Evolutionary conservation across 2,113 vertebrate species (phyloP).

Genomic region (Chlamydotis undulata): DNA sequence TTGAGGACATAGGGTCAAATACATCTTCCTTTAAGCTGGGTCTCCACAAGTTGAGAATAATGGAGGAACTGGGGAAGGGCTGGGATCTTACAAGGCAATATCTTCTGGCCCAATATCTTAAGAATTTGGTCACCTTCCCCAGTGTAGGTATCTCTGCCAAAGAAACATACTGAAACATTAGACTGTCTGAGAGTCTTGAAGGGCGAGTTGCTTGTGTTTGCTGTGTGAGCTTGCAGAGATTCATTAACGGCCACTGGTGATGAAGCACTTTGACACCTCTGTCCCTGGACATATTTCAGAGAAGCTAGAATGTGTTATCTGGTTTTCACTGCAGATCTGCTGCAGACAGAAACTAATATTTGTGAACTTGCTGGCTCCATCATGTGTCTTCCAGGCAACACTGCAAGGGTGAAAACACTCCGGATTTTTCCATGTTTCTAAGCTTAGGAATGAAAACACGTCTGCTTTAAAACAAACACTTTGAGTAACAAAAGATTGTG

Average conservation of each 20-base stretch:
- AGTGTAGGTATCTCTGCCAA: background rate
- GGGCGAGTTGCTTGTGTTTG: background rate
- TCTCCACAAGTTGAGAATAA: background rate
- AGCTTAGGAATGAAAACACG: background rate
- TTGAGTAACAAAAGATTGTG: background rate
- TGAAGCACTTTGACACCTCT: background rate
- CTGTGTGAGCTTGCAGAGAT: background rate
- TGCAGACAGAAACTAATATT: background rate
- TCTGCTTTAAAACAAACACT: background rate
- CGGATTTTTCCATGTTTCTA: background rate
- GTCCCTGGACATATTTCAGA: background rate
- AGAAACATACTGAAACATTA: background rate
- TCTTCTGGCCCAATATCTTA: background rate
- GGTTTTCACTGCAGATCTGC: background rate
- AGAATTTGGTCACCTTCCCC: background rate
- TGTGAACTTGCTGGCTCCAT: conserved; percentile 62
- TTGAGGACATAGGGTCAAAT: background rate
- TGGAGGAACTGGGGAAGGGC: background rate
- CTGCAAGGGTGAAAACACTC: background rate
- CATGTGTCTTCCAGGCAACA: conserved; percentile 32
- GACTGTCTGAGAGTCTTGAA: background rate
- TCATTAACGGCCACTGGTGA: background rate
- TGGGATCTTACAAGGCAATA: background rate
- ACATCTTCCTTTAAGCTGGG: background rate
- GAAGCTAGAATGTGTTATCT: background rate